These are phyloP conservation scores for Macaria notata DNA, from an alignment of 2,888 invertebrate genomes.

Conservation along the genomic window DNA sequence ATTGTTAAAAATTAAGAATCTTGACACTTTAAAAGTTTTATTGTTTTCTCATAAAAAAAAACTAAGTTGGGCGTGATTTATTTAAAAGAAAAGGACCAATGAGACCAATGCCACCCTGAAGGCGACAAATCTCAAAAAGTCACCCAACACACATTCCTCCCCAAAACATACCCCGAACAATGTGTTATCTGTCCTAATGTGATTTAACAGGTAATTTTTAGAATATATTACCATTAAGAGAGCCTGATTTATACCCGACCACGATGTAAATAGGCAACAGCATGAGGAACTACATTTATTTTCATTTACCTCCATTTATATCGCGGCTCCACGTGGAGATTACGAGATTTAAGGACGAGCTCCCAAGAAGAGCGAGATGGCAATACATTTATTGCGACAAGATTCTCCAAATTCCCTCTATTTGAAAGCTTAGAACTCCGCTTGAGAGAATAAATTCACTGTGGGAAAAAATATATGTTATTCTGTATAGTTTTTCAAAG, in stretches of 20 bases:
- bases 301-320: slow-evolving; percentile 81
- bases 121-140: slow-evolving; percentile 67
- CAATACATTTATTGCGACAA: no score
- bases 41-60: not conserved
- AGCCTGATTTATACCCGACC: slow-evolving; percentile 68
- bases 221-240: slow-evolving; percentile 76
- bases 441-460: no score
- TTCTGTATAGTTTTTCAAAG: no score
- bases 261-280: slow-evolving; percentile 78
- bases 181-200: slow-evolving; percentile 79
- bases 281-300: slow-evolving; percentile 82
- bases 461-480: no score
- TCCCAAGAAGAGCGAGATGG: no score
- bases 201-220: slow-evolving; percentile 81
- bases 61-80: not conserved
- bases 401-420: no score
- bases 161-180: slow-evolving; percentile 71
- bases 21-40: no score
- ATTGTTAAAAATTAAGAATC: no score
- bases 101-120: slow-evolving; percentile 75
- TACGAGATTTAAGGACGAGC: slow-evolving; percentile 82
- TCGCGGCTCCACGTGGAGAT: slow-evolving; percentile 80
- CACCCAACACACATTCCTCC: slow-evolving; percentile 73
- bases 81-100: slow-evolving; percentile 44
- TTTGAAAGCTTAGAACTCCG: no score